phyloP scores from a whole-genome alignment of 2,797 vertebrate genomes.

The Enteromius afrohamiltoni region DNA sequence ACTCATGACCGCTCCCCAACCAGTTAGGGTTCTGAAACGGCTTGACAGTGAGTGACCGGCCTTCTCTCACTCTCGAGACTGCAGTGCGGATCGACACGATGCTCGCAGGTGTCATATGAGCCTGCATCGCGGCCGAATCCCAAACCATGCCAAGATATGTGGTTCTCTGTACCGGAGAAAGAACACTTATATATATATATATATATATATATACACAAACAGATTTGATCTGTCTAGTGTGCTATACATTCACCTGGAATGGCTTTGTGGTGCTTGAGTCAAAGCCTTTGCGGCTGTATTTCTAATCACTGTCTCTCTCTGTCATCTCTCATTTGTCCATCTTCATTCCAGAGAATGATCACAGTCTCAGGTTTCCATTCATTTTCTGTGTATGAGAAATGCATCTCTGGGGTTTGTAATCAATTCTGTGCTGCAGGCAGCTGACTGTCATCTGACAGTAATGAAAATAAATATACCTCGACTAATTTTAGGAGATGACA shows the following conservation, averaged over 20 bases:
- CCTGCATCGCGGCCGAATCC: too few relatives aligned
- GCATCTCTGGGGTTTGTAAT: slow-evolving; percentile 69
- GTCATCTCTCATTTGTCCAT: slow-evolving; percentile 70
- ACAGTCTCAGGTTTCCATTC: slow-evolving; percentile 60
- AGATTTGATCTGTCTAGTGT: background rate
- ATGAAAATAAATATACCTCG: slow-evolving; percentile 75
- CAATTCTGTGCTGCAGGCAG: slow-evolving; percentile 66
- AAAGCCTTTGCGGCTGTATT: slow-evolving; percentile 64
- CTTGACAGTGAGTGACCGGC: too few relatives aligned
- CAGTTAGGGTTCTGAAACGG: too few relatives aligned
- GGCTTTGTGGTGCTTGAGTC: slow-evolving; percentile 52
- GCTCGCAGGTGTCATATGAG: too few relatives aligned
- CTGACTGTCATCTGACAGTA: slow-evolving; percentile 72
- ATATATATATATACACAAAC: too few relatives aligned
- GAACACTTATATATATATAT: too few relatives aligned
- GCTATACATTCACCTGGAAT: background rate
- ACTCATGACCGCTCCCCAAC: too few relatives aligned
- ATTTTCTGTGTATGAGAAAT: slow-evolving; percentile 60
- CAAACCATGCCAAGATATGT: too few relatives aligned
- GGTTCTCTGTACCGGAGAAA: too few relatives aligned
- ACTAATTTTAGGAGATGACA: slow-evolving; percentile 64
- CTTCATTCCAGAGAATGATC: slow-evolving; percentile 69
- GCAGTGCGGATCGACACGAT: too few relatives aligned
- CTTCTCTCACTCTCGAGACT: too few relatives aligned
- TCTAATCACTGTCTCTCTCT: slow-evolving; percentile 63